Evolutionary conservation across 2,888 invertebrate species (phyloP).

Genomic region (Drosophila aldrichi): DNA sequence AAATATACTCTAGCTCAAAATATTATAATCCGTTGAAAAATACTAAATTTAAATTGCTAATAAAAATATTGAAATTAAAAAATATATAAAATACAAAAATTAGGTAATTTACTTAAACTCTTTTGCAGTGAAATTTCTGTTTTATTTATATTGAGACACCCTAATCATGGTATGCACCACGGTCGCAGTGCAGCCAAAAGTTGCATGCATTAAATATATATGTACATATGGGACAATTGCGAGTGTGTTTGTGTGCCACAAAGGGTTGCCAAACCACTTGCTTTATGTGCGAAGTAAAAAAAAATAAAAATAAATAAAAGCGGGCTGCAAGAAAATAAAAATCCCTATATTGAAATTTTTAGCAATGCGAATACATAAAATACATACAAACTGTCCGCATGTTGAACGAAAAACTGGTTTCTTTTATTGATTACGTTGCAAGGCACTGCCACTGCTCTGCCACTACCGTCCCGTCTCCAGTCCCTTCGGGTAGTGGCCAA

Average conservation of each 20-base stretch:
- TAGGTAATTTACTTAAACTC: not conserved
- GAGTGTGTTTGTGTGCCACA: conserved; percentile 74
- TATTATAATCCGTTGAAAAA: too few species aligned
- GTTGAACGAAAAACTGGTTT: conserved; percentile 62
- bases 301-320: conserved; percentile 20
- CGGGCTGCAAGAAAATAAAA: conserved; percentile 39
- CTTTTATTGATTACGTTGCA: conserved; percentile 63
- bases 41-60: too few species aligned
- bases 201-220: conserved; percentile 50
- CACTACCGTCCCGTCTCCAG: not conserved
- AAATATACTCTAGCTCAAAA: too few species aligned
- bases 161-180: conserved; percentile 70
- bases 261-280: conserved; percentile 78
- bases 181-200: conserved; percentile 63
- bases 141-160: conserved; percentile 42
- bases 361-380: conserved; percentile 46
- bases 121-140: not conserved
- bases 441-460: conserved; percentile 2
- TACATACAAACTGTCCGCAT: conserved; percentile 27
- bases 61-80: too few species aligned
- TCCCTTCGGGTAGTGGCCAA: conserved; percentile 48
- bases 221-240: conserved; percentile 26
- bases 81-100: not conserved
- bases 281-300: conserved; percentile 40
- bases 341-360: conserved; percentile 62